Conservation (phyloP, 2,113 vertebrate genomes). For the Ceuthmochares aereus region DNA sequence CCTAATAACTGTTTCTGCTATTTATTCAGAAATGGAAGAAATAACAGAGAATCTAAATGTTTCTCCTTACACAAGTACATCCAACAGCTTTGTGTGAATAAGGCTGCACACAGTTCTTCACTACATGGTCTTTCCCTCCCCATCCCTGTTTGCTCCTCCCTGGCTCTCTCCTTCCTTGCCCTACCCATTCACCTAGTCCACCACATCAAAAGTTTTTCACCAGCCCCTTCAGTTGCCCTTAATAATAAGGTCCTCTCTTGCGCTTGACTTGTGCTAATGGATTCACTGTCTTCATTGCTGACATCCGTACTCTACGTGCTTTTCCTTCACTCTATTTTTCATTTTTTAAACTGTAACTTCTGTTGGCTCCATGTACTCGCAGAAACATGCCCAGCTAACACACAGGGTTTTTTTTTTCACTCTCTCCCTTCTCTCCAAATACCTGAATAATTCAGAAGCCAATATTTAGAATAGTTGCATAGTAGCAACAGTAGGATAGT, state of each 20-base stretch:
- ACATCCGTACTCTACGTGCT: not conserved
- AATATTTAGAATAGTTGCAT: not conserved
- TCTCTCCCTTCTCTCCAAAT: not conserved
- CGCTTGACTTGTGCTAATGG: not conserved
- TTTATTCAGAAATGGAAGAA: not conserved
- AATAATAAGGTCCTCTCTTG: not conserved
- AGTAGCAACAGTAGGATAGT: not conserved
- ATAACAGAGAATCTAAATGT: too few relatives aligned
- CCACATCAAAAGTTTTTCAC: rapidly evolving
- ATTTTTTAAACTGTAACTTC: not conserved
- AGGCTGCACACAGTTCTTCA: not conserved
- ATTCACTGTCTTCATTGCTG: rapidly evolving
- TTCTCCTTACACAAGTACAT: not conserved
- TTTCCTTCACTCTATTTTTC: not conserved
- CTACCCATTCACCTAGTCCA: not conserved
- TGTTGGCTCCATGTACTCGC: not conserved
- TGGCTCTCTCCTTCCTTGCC: not conserved
- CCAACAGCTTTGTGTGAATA: not conserved
- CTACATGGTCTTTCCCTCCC: rapidly evolving
- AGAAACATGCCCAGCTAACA: not conserved
- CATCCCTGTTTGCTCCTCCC: not conserved
- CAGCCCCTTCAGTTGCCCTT: not conserved
- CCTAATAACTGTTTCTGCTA: not conserved
- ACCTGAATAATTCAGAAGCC: not conserved
- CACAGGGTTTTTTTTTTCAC: not conserved